phyloP scores from a whole-genome alignment of 2,797 vertebrate genomes.

The Amphiprion clarkii region DNA sequence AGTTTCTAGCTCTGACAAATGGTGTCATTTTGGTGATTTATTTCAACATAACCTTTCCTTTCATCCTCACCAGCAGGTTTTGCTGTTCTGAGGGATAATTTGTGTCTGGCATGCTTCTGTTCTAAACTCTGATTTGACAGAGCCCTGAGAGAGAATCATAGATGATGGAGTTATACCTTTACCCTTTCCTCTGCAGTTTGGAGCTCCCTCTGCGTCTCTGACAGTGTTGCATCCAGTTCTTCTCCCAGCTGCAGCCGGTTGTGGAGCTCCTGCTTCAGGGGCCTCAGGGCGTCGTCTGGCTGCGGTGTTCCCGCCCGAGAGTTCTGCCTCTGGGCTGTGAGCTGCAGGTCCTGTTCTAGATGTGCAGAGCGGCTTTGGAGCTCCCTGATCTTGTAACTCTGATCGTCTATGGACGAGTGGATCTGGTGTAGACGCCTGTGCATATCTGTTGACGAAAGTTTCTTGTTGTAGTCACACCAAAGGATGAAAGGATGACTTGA shows the following conservation, averaged over 20 bases:
- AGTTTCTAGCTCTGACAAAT: too few species aligned
- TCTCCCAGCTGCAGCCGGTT: conserved; percentile 83
- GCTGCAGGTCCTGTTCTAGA: conserved; percentile 85
- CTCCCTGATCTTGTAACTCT: conserved; percentile 82
- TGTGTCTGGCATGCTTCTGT: too few species aligned
- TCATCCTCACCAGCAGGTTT: too few species aligned
- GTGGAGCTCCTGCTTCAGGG: conserved; percentile 88
- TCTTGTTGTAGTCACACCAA: neutral
- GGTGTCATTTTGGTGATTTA: too few species aligned
- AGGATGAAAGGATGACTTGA: too few species aligned
- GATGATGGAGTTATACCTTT: conserved; percentile 81
- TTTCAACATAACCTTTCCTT: too few species aligned
- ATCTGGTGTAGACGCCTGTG: conserved; percentile 83
- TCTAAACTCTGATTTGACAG: neutral
- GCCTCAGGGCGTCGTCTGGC: conserved; percentile 80
- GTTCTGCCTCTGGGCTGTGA: conserved; percentile 66
- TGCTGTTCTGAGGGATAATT: too few species aligned
- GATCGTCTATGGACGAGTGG: conserved; percentile 83
- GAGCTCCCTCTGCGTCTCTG: conserved; percentile 82
- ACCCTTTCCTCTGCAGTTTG: conserved; percentile 83
- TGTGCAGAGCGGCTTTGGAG: conserved; percentile 77
- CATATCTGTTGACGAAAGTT: conserved; percentile 59
- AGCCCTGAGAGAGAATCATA: neutral
- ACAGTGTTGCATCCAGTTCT: conserved; percentile 82
- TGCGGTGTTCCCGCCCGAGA: conserved; percentile 36